Percentiles rank a stretch among this genome's conserved stretches.
These are phyloP conservation scores for Ceraclea dissimilis DNA, from an alignment of 2,888 invertebrate genomes.

Conservation along the genomic window DNA sequence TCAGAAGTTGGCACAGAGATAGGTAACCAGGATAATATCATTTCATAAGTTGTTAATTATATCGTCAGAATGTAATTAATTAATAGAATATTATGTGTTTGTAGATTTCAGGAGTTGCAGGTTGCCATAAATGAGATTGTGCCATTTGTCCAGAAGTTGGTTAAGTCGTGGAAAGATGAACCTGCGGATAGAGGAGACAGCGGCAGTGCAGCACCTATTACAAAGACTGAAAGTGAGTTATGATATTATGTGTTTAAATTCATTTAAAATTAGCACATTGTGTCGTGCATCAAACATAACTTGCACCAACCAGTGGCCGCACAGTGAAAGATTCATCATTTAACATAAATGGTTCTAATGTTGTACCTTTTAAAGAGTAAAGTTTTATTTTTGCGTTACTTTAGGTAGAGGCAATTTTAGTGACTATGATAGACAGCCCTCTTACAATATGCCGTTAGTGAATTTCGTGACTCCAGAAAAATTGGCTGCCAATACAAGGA, in stretches of 20 bases:
- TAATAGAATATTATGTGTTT: background rate
- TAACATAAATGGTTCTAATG: too few relatives aligned
- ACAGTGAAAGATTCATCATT: too few relatives aligned
- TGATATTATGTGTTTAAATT: too few relatives aligned
- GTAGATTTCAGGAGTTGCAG: constrained; percentile 55
- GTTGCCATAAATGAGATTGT: constrained; percentile 55
- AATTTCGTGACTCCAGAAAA: constrained; percentile 61
- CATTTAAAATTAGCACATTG: too few relatives aligned
- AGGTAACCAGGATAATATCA: constrained; percentile 29
- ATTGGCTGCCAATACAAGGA: constrained; percentile 53
- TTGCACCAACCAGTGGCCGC: too few relatives aligned
- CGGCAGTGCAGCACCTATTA: constrained; percentile 31
- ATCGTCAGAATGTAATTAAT: background rate
- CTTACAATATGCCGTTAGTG: constrained; percentile 46
- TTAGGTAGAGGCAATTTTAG: constrained; percentile 17
- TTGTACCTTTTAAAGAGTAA: too few relatives aligned
- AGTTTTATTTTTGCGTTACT: background rate
- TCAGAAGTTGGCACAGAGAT: constrained; percentile 57
- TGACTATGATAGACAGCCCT: constrained; percentile 22
- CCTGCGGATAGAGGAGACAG: constrained; percentile 11
- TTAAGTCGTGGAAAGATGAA: constrained; percentile 35
- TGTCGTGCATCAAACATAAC: too few relatives aligned
- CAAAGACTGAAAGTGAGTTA: constrained; percentile 30
- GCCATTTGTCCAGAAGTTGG: constrained; percentile 62
- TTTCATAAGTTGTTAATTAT: background rate